Evolutionary conservation across 2,888 invertebrate species (phyloP), one percentile per base, ranked within the genome.

Genomic region (Prosapia bicincta): DNA sequence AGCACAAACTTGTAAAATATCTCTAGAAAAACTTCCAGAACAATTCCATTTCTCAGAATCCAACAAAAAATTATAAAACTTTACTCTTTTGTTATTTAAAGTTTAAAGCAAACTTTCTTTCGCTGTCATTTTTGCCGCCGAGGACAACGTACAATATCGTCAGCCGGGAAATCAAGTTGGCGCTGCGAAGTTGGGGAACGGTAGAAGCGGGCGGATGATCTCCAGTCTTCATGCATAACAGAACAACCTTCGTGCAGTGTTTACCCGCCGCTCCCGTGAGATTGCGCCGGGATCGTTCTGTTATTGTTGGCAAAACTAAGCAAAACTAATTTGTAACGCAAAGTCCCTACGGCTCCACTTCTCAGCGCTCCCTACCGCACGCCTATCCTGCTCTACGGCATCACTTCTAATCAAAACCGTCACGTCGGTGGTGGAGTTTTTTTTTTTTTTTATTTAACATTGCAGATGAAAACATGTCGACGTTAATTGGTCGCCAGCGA

Each of bases 311-410:
- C 73, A 66, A 69, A 76, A 76, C 76, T 76, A 76, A 76, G 76
- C 76, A 76, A 76, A 76, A 76, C 76, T 76, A 76, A 76, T 76
- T 76, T 76, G 76, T 76, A 73, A 68, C 68, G 76, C 26, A 32
- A 69, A 54, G 43, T 43, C 66, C 68, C 66, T n/a, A 67, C n/a
- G 65, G 43, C 38, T 10, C 3, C 25, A 54, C 43, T 25, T 71
- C 71, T 71, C 71, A 71, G 26, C 43, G 69, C 69, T 28, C 15
- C 24, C 66, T 2, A 5, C 30, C 66, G 25, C 69, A 25, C 26
- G n/a, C 74, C 83, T 83, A 85, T 84, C 85, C 86, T 83, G 78
- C 79, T 66, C 38, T 69, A 26, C 30, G 26, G 26, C 20, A 54
- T 54, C 54, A 54, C 3, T 54, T 20, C 54, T 54, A 54, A 54